phyloP scores from a whole-genome alignment of 2,113 vertebrate species.

The Cynopterus brachyotis region DNA sequence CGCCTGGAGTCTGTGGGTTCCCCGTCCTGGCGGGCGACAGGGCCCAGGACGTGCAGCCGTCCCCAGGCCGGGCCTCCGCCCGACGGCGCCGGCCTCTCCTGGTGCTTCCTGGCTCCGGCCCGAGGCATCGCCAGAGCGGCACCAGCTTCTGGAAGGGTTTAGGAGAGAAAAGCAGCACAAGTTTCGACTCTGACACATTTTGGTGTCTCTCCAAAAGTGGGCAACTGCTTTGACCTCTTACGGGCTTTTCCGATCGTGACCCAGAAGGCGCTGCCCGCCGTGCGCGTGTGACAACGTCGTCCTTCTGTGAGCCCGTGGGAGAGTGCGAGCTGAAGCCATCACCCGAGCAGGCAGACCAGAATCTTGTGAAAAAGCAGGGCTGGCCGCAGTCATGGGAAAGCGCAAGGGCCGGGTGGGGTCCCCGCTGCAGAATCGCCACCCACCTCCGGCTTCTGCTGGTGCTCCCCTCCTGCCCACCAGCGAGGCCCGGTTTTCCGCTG shows the following conservation, averaged over 20 bases:
- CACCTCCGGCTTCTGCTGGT: not conserved
- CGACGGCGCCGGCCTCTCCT: not conserved
- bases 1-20: not conserved
- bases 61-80: not conserved
- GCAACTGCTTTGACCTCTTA: not conserved
- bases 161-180: not conserved
- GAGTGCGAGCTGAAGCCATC: not conserved
- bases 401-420: not conserved
- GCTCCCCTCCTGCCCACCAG: not conserved
- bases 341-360: not conserved
- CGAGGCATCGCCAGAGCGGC: not conserved
- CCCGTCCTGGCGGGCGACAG: no score
- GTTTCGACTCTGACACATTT: not conserved
- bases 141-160: not conserved
- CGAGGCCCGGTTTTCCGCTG: not conserved
- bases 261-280: not conserved
- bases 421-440: accelerated
- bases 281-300: not conserved
- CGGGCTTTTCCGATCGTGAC: not conserved
- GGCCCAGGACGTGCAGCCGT: accelerated
- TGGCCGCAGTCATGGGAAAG: not conserved
- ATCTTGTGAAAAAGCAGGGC: not conserved
- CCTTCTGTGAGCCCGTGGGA: not conserved
- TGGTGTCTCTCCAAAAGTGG: not conserved
- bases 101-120: not conserved